These are phyloP conservation scores for Geococcyx californianus DNA, from an alignment of 2,113 vertebrate species.

Conservation along the genomic window DNA sequence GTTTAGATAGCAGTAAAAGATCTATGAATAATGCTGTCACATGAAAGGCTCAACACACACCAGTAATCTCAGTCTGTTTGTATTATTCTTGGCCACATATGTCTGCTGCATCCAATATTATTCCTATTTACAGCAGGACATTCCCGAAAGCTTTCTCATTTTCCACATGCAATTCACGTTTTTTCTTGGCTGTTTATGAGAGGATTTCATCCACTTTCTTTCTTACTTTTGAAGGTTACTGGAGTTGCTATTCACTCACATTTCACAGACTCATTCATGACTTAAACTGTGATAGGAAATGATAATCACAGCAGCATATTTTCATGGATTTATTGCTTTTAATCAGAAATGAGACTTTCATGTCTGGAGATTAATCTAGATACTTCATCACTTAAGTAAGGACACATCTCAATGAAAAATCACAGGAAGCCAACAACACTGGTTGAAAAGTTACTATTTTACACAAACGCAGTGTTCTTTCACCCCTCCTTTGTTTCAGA, in stretches of 20 bases:
- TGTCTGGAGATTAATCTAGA: conserved; percentile 45
- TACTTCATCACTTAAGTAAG: conserved; percentile 37
- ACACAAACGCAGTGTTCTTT: not conserved
- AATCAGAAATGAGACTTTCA: conserved; percentile 53
- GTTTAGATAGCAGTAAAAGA: not conserved
- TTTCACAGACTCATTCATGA: conserved; percentile 6
- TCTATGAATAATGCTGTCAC: not conserved
- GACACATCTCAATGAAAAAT: conserved; percentile 24
- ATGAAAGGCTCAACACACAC: not conserved
- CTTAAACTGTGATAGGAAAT: conserved; percentile 13
- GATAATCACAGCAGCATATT: conserved; percentile 29
- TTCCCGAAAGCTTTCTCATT: not conserved
- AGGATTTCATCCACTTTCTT: not conserved
- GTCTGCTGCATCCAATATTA: not conserved
- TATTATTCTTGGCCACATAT: not conserved
- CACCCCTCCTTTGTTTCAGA: not conserved
- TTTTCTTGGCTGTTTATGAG: not conserved
- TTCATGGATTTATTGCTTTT: conserved; percentile 60
- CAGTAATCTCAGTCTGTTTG: not conserved
- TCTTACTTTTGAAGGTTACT: conserved; percentile 2
- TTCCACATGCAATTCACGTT: not conserved
- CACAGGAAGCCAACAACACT: not conserved
- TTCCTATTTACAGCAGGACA: not conserved
- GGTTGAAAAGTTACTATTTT: not conserved
- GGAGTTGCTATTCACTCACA: not conserved